Conservation (phyloP, 2,888 invertebrate genomes). For the Caenorhabditis sp. region DNA sequence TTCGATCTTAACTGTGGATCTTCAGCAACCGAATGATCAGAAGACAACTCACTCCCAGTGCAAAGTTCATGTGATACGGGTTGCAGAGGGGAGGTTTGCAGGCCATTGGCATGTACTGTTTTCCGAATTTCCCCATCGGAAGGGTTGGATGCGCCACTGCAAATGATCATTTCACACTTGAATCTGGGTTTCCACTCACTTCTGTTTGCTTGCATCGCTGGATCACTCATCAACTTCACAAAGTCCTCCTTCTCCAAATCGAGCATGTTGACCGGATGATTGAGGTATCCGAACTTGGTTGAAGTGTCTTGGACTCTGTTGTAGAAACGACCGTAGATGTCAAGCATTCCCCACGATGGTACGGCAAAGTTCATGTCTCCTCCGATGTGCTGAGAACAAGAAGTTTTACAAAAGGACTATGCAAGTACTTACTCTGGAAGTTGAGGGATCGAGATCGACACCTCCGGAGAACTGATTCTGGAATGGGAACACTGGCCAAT, state of each 20-base stretch:
- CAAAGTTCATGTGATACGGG: constrained; percentile 67
- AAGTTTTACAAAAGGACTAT: not conserved
- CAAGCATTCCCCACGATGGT: constrained; percentile 73
- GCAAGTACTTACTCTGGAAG: constrained; percentile 60
- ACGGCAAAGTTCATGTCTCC: constrained; percentile 73
- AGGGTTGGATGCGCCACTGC: constrained; percentile 61
- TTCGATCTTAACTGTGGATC: constrained; percentile 59
- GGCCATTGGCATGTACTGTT: constrained; percentile 64
- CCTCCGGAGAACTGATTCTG: constrained; percentile 72
- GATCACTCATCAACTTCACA: constrained; percentile 67
- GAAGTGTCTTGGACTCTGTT: constrained; percentile 67
- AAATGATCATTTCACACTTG: not conserved
- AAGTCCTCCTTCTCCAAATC: constrained; percentile 71
- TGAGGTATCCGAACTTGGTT: constrained; percentile 71
- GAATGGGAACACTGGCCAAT: constrained; percentile 74
- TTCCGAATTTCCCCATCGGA: constrained; percentile 67
- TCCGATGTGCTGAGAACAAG: constrained; percentile 70
- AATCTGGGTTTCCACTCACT: constrained; percentile 24
- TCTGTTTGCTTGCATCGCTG: constrained; percentile 66
- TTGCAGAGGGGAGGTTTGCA: constrained; percentile 71
- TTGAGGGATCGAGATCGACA: constrained; percentile 72
- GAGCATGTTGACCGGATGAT: constrained; percentile 74
- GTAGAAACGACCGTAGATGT: constrained; percentile 70
- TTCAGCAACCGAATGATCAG: not conserved
- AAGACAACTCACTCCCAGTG: constrained; percentile 62